Evolutionary conservation across 2,888 invertebrate species (phyloP), one percentile per base, ranked within the genome.

Genomic region (Nemurella pictetii): DNA sequence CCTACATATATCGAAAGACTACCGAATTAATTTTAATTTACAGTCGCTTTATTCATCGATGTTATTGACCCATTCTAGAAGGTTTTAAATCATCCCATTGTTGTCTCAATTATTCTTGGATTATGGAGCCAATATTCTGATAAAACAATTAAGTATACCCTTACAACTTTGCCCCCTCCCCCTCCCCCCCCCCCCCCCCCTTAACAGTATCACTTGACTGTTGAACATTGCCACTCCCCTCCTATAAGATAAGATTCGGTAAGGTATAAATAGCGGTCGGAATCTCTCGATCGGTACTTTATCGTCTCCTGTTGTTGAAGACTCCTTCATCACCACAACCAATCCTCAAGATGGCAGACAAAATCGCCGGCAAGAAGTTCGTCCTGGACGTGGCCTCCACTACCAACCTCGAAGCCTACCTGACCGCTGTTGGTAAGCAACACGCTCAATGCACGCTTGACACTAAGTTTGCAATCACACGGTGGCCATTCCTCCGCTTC

Each of bases 241-340:
- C 55, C 55, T 20, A 12, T 20, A 2, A 15, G 55, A 55, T 55
- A 55, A 55, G 55, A 55, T 20, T 1, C 3, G 55, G 1, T 2
- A 55, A 55, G 55, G 55, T 55, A 55, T 55, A 55, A 20, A 55
- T 20, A 55, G 55, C 55, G 55, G 1, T 27, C 0, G 25, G 12
- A 75, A 12, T n/a, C 26, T 26, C 27, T 28, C 28, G 9, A 26
- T 27, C 26, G 0, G 12, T 26, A 75, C 27, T 75, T 27, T 28
- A 75, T n/a, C 26, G 75, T 27, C 28, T 75, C 75, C 75, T 75
- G 26, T 75, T 75, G 75, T n/a, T 75, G 75, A 75, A 75, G 75
- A 26, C n/a, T 25, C 4, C 75, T 75, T 75, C 28, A 75, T 26
- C 75, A 75, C 26, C 55, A 28, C 25, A 9, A 36, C 25, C 75